phyloP scores from a whole-genome alignment of 2,888 invertebrate species.

The Cataglyphis cursor region DNA sequence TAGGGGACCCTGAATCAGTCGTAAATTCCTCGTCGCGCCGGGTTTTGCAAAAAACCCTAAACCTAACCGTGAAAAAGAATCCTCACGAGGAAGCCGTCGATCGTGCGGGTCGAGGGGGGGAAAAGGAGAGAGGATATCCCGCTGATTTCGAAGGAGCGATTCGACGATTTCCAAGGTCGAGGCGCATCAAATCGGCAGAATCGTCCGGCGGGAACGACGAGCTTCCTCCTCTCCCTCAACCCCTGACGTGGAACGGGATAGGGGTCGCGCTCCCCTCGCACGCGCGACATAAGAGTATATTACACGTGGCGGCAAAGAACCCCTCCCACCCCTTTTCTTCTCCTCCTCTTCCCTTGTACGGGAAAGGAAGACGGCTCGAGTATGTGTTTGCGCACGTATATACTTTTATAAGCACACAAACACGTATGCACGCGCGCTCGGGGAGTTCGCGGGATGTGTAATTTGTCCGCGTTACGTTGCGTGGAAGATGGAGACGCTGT shows the following conservation, averaged over 20 bases:
- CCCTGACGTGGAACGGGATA: conserved; percentile 38
- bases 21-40: conserved; percentile 36
- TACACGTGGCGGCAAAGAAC: conserved; percentile 76
- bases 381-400: conserved; percentile 15
- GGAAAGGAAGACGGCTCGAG: conserved; percentile 41
- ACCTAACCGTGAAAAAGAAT: conserved; percentile 49
- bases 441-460: conserved; percentile 66
- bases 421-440: conserved; percentile 33
- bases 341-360: conserved; percentile 36
- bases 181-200: conserved; percentile 69
- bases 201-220: conserved; percentile 45
- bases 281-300: conserved; percentile 79
- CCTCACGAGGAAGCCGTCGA: conserved; percentile 36
- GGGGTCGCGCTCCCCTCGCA: conserved; percentile 72
- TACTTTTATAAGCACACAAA: conserved; percentile 36
- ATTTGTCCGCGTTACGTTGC: conserved; percentile 81
- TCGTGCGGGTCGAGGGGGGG: conserved; percentile 12
- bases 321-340: not conserved
- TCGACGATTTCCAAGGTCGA: conserved; percentile 65
- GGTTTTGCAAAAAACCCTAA: conserved; percentile 12
- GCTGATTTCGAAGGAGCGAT: conserved; percentile 48
- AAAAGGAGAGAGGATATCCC: not conserved
- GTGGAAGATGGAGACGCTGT: conserved; percentile 73
- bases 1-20: conserved; percentile 21
- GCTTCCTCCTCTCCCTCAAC: not conserved